Base-by-base conservation (phyloP, 2,888 invertebrate genomes). In the Colostygia pectinataria region DNA sequence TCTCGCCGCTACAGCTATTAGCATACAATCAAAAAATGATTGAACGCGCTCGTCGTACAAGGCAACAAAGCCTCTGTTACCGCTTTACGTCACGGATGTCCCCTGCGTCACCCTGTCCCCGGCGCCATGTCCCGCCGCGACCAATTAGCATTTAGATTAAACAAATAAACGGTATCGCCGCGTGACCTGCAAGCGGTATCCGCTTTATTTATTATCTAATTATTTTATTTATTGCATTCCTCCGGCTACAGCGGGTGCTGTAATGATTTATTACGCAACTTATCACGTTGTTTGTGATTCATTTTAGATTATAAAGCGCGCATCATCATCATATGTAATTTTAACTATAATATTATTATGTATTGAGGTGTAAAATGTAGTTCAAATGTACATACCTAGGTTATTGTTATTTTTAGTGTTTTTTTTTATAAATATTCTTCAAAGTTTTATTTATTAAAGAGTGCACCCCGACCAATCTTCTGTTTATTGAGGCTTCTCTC, bases 61-160 rank as follows among this genome's bases (percentile, higher is more conserved):
- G 10, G 10, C 52, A 13, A 8, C 34, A 29, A 15, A 41, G 14
- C 29, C 45, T 51, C 57, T 40, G 47, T 38, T 47, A 23, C 48
- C n/a, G n/a, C n/a, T n/a, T n/a, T n/a, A n/a, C n/a, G n/a, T n/a
- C n/a, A n/a, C n/a, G n/a, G n/a, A n/a, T n/a, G 29, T 40, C 38
- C 41, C 50, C 44, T 5, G 34, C 4, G 25, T 25, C 13, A n/a
- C 34, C 39, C 46, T 42, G 38, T 10, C 36, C 7, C 46, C 36
- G 32, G 44, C 47, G 51, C 47, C 46, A 33, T 46, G 51, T 49
- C 63, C 63, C 68, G 57, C 55, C 59, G 66, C 50, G 64, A 61
- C 65, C 76, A 80, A 84, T 84, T 83, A 84, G 83, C 84, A 84
- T 84, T 84, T 83, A 83, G 84, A 84, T 83, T 81, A 83, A 82